Evolutionary conservation across 1,140 invertebrate species (phyloP).

Genomic region (Neodiprion fabricii): DNA sequence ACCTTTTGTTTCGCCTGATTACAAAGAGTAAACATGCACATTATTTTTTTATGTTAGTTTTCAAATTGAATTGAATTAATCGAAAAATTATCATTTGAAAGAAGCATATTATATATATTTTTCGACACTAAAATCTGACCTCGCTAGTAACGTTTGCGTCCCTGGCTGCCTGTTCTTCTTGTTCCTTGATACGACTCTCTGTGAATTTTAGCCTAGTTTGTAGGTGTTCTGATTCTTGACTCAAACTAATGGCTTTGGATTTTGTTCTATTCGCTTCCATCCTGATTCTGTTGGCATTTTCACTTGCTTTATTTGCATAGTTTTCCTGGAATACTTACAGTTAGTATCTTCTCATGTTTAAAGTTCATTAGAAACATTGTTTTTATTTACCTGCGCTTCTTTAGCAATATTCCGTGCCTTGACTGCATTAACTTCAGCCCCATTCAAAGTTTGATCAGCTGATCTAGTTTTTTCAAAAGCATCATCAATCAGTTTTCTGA

Average conservation of each 20-base stretch:
- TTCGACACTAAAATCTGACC: conserved; percentile 62
- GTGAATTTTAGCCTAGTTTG: conserved; percentile 75
- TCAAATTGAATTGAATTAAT: conserved; percentile 8
- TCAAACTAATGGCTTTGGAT: conserved; percentile 74
- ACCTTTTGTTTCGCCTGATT: conserved; percentile 76
- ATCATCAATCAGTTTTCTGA: conserved; percentile 62
- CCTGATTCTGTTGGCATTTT: conserved; percentile 76
- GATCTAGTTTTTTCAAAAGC: conserved; percentile 69
- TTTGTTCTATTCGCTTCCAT: conserved; percentile 79
- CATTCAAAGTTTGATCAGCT: conserved; percentile 74
- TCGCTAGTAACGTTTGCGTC: conserved; percentile 78
- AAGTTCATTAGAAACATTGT: conserved; percentile 11
- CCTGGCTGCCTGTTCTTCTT: conserved; percentile 76
- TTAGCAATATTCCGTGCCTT: conserved; percentile 78
- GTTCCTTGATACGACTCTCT: conserved; percentile 70
- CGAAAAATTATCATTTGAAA: background rate
- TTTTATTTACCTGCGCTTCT: conserved; percentile 73
- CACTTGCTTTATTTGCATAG: conserved; percentile 46
- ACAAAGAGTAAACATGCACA: conserved; percentile 26
- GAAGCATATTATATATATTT: conserved; percentile 13
- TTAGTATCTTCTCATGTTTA: conserved; percentile 22
- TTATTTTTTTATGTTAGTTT: conserved; percentile 7
- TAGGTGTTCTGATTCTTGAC: conserved; percentile 79
- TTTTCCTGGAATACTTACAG: conserved; percentile 55
- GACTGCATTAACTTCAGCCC: conserved; percentile 80